These are phyloP conservation scores for Drosophila pandora DNA, from an alignment of 1,140 invertebrate genomes.

Conservation along the genomic window DNA sequence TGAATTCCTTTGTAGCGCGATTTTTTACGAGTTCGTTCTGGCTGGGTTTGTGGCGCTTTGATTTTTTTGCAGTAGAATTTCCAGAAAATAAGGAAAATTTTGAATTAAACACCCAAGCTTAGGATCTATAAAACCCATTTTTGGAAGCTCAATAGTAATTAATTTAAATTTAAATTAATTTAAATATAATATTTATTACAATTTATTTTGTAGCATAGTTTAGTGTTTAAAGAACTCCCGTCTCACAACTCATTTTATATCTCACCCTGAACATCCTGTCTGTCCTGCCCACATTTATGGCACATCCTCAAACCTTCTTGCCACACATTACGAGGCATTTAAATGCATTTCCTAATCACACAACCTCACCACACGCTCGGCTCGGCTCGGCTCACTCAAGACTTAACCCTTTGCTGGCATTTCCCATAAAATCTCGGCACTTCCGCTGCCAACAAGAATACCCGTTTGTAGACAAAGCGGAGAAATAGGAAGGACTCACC, in stretches of 20 bases:
- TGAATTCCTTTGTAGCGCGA: conserved; percentile 81
- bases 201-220: too few relatives aligned
- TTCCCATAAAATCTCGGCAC: conserved; percentile 75
- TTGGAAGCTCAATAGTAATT: too few relatives aligned
- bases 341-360: conserved; percentile 56
- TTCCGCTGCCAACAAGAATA: conserved; percentile 55
- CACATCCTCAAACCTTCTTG: conserved; percentile 21
- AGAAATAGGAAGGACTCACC: conserved; percentile 16
- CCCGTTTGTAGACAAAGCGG: conserved; percentile 14
- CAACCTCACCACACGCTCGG: conserved; percentile 29
- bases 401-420: conserved; percentile 62
- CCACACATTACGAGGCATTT: conserved; percentile 25
- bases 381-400: conserved; percentile 21
- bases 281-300: conserved; percentile 36
- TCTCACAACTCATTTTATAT: neutral
- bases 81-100: too few relatives aligned
- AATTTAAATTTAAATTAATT: too few relatives aligned
- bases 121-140: too few relatives aligned
- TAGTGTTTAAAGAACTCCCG: too few relatives aligned
- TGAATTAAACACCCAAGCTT: too few relatives aligned
- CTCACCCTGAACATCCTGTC: conserved; percentile 4
- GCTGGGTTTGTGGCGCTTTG: conserved; percentile 54
- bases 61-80: neutral
- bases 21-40: conserved; percentile 73
- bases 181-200: too few relatives aligned